Evolutionary conservation across 2,113 vertebrate genomes (phyloP), one percentile per base, ranked within the genome.

Genomic region (Mastomys coucha): DNA sequence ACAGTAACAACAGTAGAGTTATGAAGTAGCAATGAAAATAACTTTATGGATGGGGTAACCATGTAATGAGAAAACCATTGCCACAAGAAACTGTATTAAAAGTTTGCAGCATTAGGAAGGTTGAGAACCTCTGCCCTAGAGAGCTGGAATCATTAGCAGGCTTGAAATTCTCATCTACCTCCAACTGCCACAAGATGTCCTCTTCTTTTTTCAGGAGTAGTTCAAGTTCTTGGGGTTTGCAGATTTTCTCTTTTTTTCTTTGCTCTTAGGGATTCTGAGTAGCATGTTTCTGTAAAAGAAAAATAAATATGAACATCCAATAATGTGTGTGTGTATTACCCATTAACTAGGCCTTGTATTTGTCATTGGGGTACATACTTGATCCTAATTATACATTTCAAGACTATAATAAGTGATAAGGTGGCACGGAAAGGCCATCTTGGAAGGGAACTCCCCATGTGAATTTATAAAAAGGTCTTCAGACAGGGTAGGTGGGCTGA

Each of bases 221-320:
- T 17, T 93, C n/a, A 70, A 76, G 20, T 65, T 36, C 19, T 39
- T 36, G 84, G 26, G 90, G 39, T 26, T 49, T 82, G 7, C 5
- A 5, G 49, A 36, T 88, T 95, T 94, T 82, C 14, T 20, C 36
- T 49, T 93, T 39, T 65, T 13, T 72, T 78, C 13, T 96, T 22
- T 93, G 84, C 63, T 75, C 22, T 90, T 67, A 10, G 12, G 22
- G 20, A 3, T 28, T 33, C 42, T 86, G 20, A 78, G 60, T 51
- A 49, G 39, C 2, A 90, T 49, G 82, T 78, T 78, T 78, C n/a
- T 2, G 0, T 26, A 28, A 51, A 28, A 73, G 11, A 58, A 72
- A 94, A 94, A n/a, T 67, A 78, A 90, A 53, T 26, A 14, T 65
- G 24, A 84, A 10, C n/a, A 84, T 84, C 42, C 81, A 84, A 31